These are phyloP conservation scores for Corapipo altera DNA, from an alignment of 2,113 vertebrate genomes.

Conservation along the genomic window DNA sequence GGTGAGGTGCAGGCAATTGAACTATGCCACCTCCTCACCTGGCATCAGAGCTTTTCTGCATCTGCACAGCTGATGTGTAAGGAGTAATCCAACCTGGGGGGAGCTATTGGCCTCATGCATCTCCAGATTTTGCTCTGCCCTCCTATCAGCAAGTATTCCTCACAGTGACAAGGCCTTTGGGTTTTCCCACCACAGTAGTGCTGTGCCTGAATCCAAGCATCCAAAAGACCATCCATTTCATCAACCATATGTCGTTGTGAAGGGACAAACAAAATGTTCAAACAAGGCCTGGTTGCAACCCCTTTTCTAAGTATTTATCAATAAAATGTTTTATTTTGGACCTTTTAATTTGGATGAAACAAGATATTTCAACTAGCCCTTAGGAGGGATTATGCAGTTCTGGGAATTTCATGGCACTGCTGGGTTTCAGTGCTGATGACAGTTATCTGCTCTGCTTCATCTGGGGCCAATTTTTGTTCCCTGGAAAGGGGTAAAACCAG, in stretches of 20 bases:
- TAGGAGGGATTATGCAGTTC: neutral
- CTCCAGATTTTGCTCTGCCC: neutral
- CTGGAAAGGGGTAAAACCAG: neutral
- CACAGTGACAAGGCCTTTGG: neutral
- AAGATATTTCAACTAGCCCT: neutral
- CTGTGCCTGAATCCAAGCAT: neutral
- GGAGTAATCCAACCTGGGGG: neutral
- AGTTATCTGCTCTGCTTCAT: neutral
- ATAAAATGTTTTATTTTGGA: neutral
- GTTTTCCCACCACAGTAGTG: neutral
- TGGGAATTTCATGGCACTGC: neutral
- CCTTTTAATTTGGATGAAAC: neutral
- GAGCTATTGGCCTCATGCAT: neutral
- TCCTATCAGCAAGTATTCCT: accelerated
- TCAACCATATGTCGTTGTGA: neutral
- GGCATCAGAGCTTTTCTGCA: neutral
- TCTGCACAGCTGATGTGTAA: neutral
- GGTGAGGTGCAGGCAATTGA: neutral
- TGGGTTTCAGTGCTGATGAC: neutral
- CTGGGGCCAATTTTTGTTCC: neutral
- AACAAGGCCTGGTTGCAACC: neutral
- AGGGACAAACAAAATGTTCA: neutral
- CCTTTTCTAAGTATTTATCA: neutral
- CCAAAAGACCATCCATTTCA: neutral
- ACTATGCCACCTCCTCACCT: neutral